phyloP scores from a whole-genome alignment of 2,888 invertebrate genomes.

The Ornithoptera priamus region DNA sequence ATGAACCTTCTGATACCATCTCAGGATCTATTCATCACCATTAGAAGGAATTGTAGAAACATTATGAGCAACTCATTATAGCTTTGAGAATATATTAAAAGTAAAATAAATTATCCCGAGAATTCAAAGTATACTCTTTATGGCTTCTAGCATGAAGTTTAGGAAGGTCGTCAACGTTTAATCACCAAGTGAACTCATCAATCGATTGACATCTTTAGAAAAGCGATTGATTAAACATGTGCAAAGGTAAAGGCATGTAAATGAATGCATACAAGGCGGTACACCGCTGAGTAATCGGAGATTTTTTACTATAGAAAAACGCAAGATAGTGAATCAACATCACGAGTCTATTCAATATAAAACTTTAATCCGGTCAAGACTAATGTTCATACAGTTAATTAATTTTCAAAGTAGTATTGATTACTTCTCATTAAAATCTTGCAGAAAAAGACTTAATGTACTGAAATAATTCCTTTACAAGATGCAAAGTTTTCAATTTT shows the following conservation, averaged over 20 bases:
- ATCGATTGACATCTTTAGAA: conserved; percentile 21
- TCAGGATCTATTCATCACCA: background rate
- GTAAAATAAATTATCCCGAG: conserved; percentile 7
- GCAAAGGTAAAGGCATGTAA: conserved; percentile 8
- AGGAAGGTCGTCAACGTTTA: conserved; percentile 21
- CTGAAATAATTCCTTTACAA: too few species aligned
- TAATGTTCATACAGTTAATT: background rate
- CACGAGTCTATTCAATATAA: background rate
- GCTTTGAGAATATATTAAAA: conserved; percentile 4
- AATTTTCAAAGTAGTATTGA: background rate
- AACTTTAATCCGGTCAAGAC: background rate
- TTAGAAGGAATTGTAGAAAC: background rate
- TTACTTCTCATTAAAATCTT: too few species aligned
- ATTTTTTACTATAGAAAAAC: background rate
- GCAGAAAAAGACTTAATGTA: too few species aligned
- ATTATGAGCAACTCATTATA: conserved; percentile 2
- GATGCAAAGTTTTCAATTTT: too few species aligned
- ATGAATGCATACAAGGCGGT: conserved; percentile 3
- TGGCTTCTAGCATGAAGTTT: conserved; percentile 11
- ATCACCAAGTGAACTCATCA: conserved; percentile 7
- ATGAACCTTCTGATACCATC: background rate
- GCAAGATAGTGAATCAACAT: conserved; percentile 1
- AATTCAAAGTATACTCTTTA: conserved; percentile 15
- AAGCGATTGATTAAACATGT: conserved; percentile 7
- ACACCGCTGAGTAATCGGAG: background rate